Evolutionary conservation across 1,140 invertebrate species (phyloP).

Genomic region (Drosophila sulfurigaster): DNA sequence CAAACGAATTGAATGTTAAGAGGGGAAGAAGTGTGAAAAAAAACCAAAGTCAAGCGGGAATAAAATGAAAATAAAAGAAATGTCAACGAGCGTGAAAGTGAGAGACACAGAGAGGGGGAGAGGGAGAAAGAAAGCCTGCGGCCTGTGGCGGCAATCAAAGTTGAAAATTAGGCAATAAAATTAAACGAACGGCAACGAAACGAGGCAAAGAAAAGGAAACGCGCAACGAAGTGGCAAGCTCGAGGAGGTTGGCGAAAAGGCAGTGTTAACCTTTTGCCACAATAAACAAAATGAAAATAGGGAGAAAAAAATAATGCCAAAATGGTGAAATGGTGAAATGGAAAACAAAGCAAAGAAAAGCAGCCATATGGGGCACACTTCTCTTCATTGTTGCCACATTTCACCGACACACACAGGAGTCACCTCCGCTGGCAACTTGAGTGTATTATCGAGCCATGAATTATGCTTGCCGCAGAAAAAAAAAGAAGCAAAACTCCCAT

Average conservation of each 20-base stretch:
- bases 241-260: neutral
- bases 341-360: constrained; percentile 18
- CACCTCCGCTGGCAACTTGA: neutral
- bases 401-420: constrained; percentile 25
- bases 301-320: neutral
- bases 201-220: constrained; percentile 16
- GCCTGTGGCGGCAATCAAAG: constrained; percentile 74
- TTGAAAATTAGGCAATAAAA: constrained; percentile 82
- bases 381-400: constrained; percentile 64
- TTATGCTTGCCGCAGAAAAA: constrained; percentile 47
- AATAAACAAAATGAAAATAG: constrained; percentile 41
- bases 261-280: constrained; percentile 62
- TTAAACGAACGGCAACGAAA: constrained; percentile 77
- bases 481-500: constrained; percentile 17
- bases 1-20: constrained; percentile 61
- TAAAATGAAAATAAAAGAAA: constrained; percentile 51
- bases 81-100: constrained; percentile 79
- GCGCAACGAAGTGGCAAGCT: neutral
- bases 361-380: constrained; percentile 48
- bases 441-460: constrained; percentile 55
- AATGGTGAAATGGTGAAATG: too few species aligned
- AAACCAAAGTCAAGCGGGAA: constrained; percentile 18
- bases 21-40: constrained; percentile 26
- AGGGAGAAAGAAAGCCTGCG: constrained; percentile 8
- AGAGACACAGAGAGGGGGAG: constrained; percentile 2